phyloP scores from a whole-genome alignment of 2,113 vertebrate species.

The crab-eating macaque (Macaca fascicularis) region T2T-MFA8v1.1 NC_088378.1:110464501-110465000 shows the following conservation, averaged over 20 bases:
- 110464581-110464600: background rate
- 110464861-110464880: background rate
- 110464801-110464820: background rate
- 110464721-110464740: background rate
- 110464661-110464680: background rate
- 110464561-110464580: background rate
- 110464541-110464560: background rate
- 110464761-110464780: background rate
- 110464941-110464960: background rate
- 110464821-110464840: background rate
- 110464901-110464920: background rate
- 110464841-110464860: slow-evolving; percentile 6
- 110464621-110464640: background rate
- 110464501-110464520: background rate
- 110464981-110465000: background rate
- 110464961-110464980: background rate
- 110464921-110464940: background rate
- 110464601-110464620: background rate
- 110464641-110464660: background rate
- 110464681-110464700: background rate
- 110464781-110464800: background rate
- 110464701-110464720: background rate
- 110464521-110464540: background rate
- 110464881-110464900: slow-evolving; percentile 6
- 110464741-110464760: background rate